Base-by-base conservation (phyloP, 2,888 invertebrate species). In the Antitype chi region DNA sequence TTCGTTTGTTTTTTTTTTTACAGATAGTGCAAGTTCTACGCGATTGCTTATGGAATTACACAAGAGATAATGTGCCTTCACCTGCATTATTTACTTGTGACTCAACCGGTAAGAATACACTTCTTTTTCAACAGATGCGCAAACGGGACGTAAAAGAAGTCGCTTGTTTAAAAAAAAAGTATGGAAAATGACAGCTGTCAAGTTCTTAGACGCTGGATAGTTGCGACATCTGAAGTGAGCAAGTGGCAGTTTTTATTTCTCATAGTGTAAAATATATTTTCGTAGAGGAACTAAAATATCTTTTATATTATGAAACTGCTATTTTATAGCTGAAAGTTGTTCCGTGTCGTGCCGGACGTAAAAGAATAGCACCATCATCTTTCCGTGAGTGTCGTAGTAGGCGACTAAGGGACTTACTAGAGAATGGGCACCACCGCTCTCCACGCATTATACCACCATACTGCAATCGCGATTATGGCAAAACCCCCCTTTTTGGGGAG, bases 21-120 rank as follows among this genome's bases (percentile, higher is more conserved):
- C 91, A 98, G 98, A 97, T 98, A 82, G 98, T 98, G 8, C 97
- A 98, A 87, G 97, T 99, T 73, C 93, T 99, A 85, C 97, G 98
- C 70, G 99, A 99, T 91, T 98, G 98, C 89, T 97, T 99, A 76
- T 99, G 99, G 99, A 98, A 98, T 89, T 99, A 99, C 91, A 98
- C 99, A 93, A 97, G 98, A 85, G 99, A 99, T 91, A 98, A 99
- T 91, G 98, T 99, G 38, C 99, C 99, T 0, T 98, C 99, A 0
- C 99, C 99, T 0, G 98, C 98, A 0, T 94, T 98, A 17, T 99
- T 98, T 89, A 96, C 97, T 2, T 97, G 97, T 71, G 98, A 98
- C 91, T 94, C 97, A 55, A 97, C 97, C 88, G 98, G 97, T 91
- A 92, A 66, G 63, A 43, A 7, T 62, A 23, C 7, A 15, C 11